Base-by-base conservation (phyloP, 23 tunicate genomes). In the Diplosoma virens region DNA sequence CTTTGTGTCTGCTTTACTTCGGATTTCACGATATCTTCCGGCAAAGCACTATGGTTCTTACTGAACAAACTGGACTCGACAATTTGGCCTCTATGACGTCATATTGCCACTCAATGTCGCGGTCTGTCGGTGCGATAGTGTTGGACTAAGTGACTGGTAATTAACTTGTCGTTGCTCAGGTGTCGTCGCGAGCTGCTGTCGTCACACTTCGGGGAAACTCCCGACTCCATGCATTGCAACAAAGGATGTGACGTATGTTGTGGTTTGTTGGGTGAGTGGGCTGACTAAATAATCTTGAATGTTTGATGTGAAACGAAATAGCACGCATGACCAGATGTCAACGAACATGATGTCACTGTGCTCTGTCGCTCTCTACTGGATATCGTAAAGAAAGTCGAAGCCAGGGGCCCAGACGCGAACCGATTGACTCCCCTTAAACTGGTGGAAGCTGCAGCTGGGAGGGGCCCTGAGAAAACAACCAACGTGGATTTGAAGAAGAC, bases 11-110 rank as follows among this genome's bases (percentile, higher is more conserved):
- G 16, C 35, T 85, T 0, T 92, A 92, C 52, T 85, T 60, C 68
- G 92, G 87, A 7, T 85, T 92, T 27, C 36, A 50, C 22, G 97
- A 92, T 52, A 68, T 92, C 0, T 85, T 81, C 67, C 81, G 85
- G 25, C 84, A 77, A 34, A 92, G 87, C 69, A 67, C 84, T 2
- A 76, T 85, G 84, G 92, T 92, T 25, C 29, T 92, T 58, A 81
- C 80, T 0, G 97, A 92, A 69, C 75, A 71, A 16, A 81, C 81
- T 6, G 97, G 97, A 18, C 52, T 81, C 33, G 68, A 58, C 11
- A 92, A 85, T 68, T 68, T 92, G 2, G 47, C 64, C 33, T 55
- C 68, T 29, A 85, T 92, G 87, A 37, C 85, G 31, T 33, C 68
- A 26, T 92, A 92, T 77, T 92, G 93, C 58, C 82, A n/a, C n/a